These are phyloP conservation scores for Palythoa grandiflora DNA, from an alignment of 92 coral and sea anemone species.

Conservation along the genomic window DNA sequence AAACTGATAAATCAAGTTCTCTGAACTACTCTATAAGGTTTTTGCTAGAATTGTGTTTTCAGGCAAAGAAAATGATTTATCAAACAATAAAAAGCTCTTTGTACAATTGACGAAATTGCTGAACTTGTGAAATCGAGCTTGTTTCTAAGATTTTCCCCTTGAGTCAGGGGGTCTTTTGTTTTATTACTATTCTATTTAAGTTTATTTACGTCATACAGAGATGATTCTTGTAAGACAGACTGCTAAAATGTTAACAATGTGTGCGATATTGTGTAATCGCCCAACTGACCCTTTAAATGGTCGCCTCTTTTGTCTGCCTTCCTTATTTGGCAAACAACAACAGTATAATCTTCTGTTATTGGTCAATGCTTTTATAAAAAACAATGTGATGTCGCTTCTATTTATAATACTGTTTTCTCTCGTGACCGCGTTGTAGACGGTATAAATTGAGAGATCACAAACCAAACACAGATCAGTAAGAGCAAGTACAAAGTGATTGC, in stretches of 20 bases:
- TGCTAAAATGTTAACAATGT: background rate
- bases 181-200: background rate
- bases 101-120: too few species aligned
- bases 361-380: background rate
- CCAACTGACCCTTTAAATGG: background rate
- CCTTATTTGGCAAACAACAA: conserved; percentile 23
- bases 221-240: background rate
- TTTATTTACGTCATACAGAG: background rate
- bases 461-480: background rate
- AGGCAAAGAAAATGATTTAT: too few species aligned
- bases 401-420: conserved; percentile 28
- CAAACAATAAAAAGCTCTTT: too few species aligned
- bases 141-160: too few species aligned
- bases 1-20: too few species aligned
- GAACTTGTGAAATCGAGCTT: too few species aligned
- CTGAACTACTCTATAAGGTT: too few species aligned
- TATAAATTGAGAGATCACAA: conserved; percentile 18
- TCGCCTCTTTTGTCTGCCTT: background rate
- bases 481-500: background rate
- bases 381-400: conserved; percentile 28
- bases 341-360: background rate
- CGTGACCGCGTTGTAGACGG: conserved; percentile 15
- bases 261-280: background rate
- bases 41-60: too few species aligned
- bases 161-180: too few species aligned